Evolutionary conservation across 2,888 invertebrate genomes (phyloP), one percentile per base, ranked within the genome.

Genomic region (Perizoma affinitatum): DNA sequence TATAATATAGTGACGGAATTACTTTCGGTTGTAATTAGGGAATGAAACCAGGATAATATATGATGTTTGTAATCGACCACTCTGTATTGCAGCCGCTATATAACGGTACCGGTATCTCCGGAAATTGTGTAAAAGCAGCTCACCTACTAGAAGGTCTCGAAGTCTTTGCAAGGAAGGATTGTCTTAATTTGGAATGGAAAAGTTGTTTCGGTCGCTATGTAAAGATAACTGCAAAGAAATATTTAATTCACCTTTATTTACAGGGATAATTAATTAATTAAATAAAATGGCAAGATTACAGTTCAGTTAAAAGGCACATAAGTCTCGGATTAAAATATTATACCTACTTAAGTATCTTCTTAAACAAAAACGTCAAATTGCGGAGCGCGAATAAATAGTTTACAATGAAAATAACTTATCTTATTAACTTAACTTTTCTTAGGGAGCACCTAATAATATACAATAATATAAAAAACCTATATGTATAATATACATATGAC

Each of bases 261-360:
- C 35, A 52, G 4, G 42, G 35, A 10, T 53, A 36, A 10, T 5
- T 6, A 7, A 5, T 49, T 9, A 35, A 42, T 54, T 55, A 46
- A 33, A 60, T 66, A 69, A 61, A 67, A 69, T 69, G 69, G 69
- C 69, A 69, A 69, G 69, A 57, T 65, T 52, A 59, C 51, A 56
- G 58, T 62, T 54, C 60, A 57, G 44, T 61, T 45, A 11, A 42
- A 55, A 57, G 54, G 22, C 9, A 33, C 45, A 54, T 47, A 42
- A 5, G 44, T 22, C 44, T 7, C 44, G 5, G 11, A 44, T 44
- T 11, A 46, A 45, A 46, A 4, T 35, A 34, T 46, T 46, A 46
- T 34, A 5, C 38, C 5, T 6, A 6, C 0, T 6, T 38, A 38
- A 38, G 38, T 7, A 38, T 38, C 5, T 38, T 38, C 0, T 38